Base-by-base conservation (phyloP, 2,888 invertebrate species). In the Keiferia lycopersicella region DNA sequence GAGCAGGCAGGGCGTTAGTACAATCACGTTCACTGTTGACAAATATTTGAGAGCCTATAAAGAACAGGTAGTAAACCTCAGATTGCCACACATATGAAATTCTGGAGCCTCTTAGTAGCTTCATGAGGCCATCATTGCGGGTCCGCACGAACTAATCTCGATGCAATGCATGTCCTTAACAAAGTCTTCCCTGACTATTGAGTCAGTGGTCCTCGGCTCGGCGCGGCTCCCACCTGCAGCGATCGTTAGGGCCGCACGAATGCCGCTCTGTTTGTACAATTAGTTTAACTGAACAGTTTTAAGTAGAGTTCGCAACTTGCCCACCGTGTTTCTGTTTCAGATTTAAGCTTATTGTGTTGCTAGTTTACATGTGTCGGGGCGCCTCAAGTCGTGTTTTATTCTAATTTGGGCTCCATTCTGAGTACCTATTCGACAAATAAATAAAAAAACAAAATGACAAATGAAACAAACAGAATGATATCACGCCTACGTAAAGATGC, bases 211-310 rank as follows among this genome's bases (percentile, higher is more conserved):
- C 10, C 16, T 11, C 0, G n/a, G 14, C 56, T 64, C 41, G 61
- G 62, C 53, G 61, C 16, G 18, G 61, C 14, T 10, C 34, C 73
- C 81, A 83, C 82, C 83, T 83, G 84, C 76, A 80, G 71, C 74
- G 76, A 78, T 82, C 81, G 81, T 84, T 84, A 83, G 76, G 76
- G 69, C 71, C 75, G 71, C 77, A 76, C 77, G 74, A 75, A 76
- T 75, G 75, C 79, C 82, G 76, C 83, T 79, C 77, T 83, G 84
- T 87, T 84, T 83, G 82, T 79, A 80, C 83, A 82, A 83, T 86
- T 87, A 84, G 82, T 84, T 82, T 66, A 81, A 80, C 81, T 80
- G 78, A 83, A 83, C 82, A 78, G 80, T 82, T 86, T 82, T 81
- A 78, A 78, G 76, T 73, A 77, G 72, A 81, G 83, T 82, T 82